phyloP scores from a whole-genome alignment of 1,140 invertebrate genomes.

The Pseudomyrmex dendroicus region DNA sequence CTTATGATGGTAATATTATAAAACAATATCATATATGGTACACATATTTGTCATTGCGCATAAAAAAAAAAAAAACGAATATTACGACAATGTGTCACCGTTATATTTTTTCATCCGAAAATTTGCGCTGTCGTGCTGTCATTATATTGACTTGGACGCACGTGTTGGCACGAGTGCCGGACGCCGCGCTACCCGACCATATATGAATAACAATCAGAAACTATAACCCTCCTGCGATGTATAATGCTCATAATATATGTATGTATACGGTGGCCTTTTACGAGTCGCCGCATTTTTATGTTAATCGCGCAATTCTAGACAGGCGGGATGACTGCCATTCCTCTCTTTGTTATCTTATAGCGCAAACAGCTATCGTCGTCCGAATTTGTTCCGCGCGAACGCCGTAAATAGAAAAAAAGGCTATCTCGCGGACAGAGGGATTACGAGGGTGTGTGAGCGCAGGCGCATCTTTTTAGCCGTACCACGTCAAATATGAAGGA shows the following conservation, averaged over 20 bases:
- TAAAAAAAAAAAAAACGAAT: neutral
- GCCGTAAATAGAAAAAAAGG: conserved; percentile 67
- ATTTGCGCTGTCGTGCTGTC: conserved; percentile 41
- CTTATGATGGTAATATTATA: neutral
- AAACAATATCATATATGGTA: neutral
- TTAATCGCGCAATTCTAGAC: conserved; percentile 77
- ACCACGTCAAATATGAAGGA: conserved; percentile 41
- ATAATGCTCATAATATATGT: conserved; percentile 71
- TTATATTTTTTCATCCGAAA: neutral
- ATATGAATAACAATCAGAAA: conserved; percentile 83
- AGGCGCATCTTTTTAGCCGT: neutral
- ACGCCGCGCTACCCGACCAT: conserved; percentile 63
- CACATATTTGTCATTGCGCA: neutral
- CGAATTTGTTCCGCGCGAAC: conserved; percentile 77
- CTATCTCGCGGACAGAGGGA: conserved; percentile 63
- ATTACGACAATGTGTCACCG: neutral
- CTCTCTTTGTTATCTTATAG: conserved; percentile 34
- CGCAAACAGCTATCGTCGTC: conserved; percentile 76
- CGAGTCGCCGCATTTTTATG: conserved; percentile 81
- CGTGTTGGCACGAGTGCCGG: conserved; percentile 55
- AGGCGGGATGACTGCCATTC: conserved; percentile 29
- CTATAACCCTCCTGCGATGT: conserved; percentile 72
- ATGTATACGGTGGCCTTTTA: conserved; percentile 77
- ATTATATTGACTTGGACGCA: conserved; percentile 69
- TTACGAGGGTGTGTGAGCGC: conserved; percentile 19